phyloP scores from a whole-genome alignment of 2,113 vertebrate species.

The Camelus bactrianus region DNA sequence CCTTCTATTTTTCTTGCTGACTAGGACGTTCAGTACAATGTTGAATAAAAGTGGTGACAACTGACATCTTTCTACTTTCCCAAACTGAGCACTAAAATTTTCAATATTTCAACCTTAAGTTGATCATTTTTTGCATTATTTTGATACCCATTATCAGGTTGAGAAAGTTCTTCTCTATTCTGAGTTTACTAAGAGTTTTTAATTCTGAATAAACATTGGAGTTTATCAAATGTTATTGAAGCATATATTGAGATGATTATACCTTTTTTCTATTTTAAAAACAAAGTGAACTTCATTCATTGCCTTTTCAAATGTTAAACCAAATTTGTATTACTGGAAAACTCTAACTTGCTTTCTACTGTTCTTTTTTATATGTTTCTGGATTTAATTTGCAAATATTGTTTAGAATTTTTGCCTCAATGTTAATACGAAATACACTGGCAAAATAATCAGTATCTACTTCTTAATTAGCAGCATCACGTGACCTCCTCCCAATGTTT shows the following conservation, averaged over 20 bases:
- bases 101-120: not conserved
- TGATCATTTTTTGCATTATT: not conserved
- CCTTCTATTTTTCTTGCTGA: not conserved
- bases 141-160: not conserved
- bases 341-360: not conserved
- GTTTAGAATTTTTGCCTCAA: not conserved
- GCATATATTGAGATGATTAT: not conserved
- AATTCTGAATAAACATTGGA: not conserved
- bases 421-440: not conserved
- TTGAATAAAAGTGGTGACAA: not conserved
- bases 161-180: not conserved
- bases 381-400: not conserved
- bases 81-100: not conserved
- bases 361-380: not conserved
- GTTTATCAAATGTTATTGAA: not conserved
- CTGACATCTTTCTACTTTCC: not conserved
- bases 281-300: not conserved
- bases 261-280: not conserved
- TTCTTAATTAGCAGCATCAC: constrained; percentile 78
- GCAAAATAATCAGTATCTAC: not conserved
- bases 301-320: constrained; percentile 2
- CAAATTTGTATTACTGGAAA: constrained; percentile 16
- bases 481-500: constrained; percentile 77
- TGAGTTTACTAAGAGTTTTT: not conserved
- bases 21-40: not conserved